These are phyloP conservation scores for Phyllostomus hastatus DNA, from an alignment of 2,113 vertebrate genomes.

Conservation along the genomic window DNA sequence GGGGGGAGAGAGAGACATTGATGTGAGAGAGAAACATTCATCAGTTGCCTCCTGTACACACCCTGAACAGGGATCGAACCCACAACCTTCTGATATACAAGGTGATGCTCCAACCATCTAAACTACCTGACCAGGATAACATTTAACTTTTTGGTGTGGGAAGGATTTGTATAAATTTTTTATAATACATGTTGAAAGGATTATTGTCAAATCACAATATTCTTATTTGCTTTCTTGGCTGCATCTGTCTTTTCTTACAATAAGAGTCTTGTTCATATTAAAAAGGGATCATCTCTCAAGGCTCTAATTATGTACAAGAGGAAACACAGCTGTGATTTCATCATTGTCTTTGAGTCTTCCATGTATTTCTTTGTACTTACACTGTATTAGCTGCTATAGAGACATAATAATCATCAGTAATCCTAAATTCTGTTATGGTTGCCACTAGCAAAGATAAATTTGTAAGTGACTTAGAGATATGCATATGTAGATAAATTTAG, in stretches of 20 bases:
- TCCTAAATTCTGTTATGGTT: background rate
- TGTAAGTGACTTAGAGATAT: background rate
- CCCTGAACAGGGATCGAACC: too few relatives aligned
- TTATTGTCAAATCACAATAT: background rate
- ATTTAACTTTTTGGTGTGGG: background rate
- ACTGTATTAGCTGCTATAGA: background rate
- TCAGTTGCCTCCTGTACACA: too few relatives aligned
- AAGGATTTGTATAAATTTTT: background rate
- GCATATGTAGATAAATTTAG: background rate
- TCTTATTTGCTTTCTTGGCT: background rate
- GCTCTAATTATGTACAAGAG: background rate
- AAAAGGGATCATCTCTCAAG: constrained; percentile 42
- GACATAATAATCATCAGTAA: background rate
- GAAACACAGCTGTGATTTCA: constrained; percentile 18
- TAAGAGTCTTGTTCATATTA: constrained; percentile 11
- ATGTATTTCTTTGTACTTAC: background rate
- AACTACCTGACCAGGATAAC: too few relatives aligned
- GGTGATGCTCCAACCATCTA: too few relatives aligned
- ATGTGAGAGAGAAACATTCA: too few relatives aligned
- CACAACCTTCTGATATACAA: too few relatives aligned
- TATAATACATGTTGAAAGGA: background rate
- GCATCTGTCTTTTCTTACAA: constrained; percentile 22
- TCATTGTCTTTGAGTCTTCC: background rate
- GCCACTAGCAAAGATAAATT: background rate
- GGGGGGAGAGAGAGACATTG: too few relatives aligned